A percentile compares a stretch with the other conserved stretches of the same genome.
Conservation (phyloP, 2,113 vertebrate genomes). For the Platysternon megacephalum region DNA sequence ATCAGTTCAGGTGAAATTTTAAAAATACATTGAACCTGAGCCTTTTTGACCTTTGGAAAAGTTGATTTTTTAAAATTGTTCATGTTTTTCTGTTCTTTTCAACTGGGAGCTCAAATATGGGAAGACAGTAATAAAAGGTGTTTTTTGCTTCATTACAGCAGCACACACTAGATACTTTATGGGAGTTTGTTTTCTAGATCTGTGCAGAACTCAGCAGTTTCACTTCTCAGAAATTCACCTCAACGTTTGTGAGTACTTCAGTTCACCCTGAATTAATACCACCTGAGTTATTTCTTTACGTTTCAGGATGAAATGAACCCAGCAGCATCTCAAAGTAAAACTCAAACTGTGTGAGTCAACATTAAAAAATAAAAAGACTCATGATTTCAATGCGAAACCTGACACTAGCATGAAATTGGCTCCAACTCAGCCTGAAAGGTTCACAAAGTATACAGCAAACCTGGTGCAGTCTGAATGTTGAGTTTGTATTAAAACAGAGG, state of each 20-base stretch:
- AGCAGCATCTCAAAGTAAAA: not conserved
- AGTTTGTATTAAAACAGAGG: not conserved
- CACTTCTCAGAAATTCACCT: not conserved
- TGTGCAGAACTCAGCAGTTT: not conserved
- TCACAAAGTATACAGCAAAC: not conserved
- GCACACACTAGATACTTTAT: not conserved
- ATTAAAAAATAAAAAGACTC: not conserved
- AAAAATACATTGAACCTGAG: not conserved
- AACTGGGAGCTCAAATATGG: not conserved
- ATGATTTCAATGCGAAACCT: not conserved
- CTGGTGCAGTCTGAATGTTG: not conserved
- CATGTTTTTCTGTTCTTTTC: not conserved
- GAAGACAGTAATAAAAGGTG: not conserved
- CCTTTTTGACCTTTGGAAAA: not conserved
- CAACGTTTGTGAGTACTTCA: not conserved
- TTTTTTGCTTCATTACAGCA: not conserved
- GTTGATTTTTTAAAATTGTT: not conserved
- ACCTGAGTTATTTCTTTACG: not conserved
- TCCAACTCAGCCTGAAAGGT: not conserved
- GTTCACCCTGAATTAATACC: not conserved
- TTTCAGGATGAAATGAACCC: not conserved
- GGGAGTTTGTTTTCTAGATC: not conserved
- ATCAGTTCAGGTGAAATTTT: not conserved
- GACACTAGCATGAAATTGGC: not conserved
- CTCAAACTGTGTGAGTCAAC: constrained; percentile 21